Conservation (phyloP, 2,888 invertebrate genomes). For the Athalia rosae region DNA sequence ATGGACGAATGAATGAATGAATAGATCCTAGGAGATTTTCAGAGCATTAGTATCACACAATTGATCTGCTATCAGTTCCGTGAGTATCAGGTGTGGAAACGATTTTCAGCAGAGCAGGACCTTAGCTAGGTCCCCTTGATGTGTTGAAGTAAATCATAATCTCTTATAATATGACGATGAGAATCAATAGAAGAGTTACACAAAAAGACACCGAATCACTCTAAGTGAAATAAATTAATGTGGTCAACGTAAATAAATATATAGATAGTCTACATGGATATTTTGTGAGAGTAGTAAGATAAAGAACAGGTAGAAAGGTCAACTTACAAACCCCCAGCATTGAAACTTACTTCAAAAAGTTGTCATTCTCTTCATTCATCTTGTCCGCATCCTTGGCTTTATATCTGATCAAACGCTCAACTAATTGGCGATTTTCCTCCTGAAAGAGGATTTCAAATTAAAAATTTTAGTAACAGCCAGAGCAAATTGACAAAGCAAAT, state of each 20-base stretch:
- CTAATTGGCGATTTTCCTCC: conserved; percentile 90
- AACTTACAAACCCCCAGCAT: conserved; percentile 32
- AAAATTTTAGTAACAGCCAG: background rate
- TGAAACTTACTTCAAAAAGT: conserved; percentile 86
- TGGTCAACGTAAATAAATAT: background rate
- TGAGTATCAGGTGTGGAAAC: too few species aligned
- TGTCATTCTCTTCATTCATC: conserved; percentile 98
- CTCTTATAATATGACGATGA: too few species aligned
- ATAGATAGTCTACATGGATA: background rate
- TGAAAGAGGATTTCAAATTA: conserved; percentile 73
- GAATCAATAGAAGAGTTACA: too few species aligned
- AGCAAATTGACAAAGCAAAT: conserved; percentile 20
- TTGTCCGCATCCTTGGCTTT: conserved; percentile 97
- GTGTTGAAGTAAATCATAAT: too few species aligned
- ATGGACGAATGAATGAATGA: too few species aligned
- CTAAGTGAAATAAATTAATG: background rate
- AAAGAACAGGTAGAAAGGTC: background rate
- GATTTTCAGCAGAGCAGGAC: too few species aligned
- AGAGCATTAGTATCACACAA: too few species aligned
- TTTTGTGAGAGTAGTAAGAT: background rate
- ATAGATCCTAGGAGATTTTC: too few species aligned
- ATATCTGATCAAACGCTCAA: conserved; percentile 91
- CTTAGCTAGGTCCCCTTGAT: too few species aligned
- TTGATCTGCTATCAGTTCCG: too few species aligned
- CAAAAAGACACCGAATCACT: too few species aligned